Base-by-base conservation (phyloP, 2,888 invertebrate genomes). In the Hypena proboscidalis region DNA sequence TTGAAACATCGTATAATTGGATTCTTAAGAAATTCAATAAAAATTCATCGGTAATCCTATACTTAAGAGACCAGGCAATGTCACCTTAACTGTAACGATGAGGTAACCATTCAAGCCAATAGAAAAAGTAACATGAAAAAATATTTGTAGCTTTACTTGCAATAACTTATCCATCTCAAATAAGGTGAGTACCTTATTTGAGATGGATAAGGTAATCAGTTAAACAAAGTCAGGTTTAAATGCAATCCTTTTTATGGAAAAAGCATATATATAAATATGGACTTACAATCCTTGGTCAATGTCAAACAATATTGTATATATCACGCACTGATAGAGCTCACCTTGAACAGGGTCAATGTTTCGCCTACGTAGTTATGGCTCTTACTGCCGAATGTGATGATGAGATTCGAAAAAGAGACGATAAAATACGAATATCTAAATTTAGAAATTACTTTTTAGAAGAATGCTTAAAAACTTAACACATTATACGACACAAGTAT, bases 301-400 rank as follows among this genome's bases (percentile, higher is more conserved):
- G 67, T 62, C 64, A 65, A 56, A 58, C 53, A 49, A 61, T 65
- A 60, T 47, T 45, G 34, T 51, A 48, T 55, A 58, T 61, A 57
- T 66, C 59, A 57, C 51, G 58, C 61, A 46, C 51, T 60, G 58
- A 66, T 62, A 48, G 59, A 72, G 58, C 67, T 85, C 80, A 86
- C 86, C 86, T 87, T 85, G 81, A 52, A 66, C 70, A 71, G 74
- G 80, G 84, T 83, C 85, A 84, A 81, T 75, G 76, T 78, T 74
- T 70, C 74, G 73, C 79, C 77, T 76, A 82, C 85, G 63, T 55
- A 57, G 53, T 23, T 29, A 41, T 17, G 37, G 25, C 26, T 32
- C 36, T 35, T 50, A 55, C 19, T 25, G 27, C 32, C 27, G 7
- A 39, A 48, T 29, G 22, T 29, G 27, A 33, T 19, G 17, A 41